Percentiles rank a stretch among this genome's conserved stretches.
phyloP scores from a whole-genome alignment of 2,113 vertebrate genomes.

The Pavo muticus region DNA sequence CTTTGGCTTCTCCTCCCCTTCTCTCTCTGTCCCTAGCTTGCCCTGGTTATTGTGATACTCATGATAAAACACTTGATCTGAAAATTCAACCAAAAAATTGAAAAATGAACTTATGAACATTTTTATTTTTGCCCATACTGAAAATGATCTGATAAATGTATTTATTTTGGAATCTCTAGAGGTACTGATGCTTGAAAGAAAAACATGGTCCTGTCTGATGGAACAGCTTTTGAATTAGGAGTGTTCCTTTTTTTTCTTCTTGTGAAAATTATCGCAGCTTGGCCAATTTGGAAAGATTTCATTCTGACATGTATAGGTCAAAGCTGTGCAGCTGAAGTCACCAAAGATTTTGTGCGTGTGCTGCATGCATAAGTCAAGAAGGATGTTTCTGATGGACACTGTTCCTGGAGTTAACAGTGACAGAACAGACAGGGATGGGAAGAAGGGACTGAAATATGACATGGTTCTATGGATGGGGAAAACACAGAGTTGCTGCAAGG shows the following conservation, averaged over 20 bases:
- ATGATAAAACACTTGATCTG: background rate
- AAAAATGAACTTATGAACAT: background rate
- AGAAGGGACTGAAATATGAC: background rate
- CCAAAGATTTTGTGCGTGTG: background rate
- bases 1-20: background rate
- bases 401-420: background rate
- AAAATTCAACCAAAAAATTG: background rate
- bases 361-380: background rate
- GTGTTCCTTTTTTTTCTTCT: background rate
- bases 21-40: background rate
- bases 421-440: background rate
- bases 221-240: background rate
- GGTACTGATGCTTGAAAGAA: background rate
- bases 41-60: background rate
- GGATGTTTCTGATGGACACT: background rate
- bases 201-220: background rate
- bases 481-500: background rate
- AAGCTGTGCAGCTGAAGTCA: background rate
- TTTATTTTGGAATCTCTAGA: background rate
- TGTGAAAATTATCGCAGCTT: background rate
- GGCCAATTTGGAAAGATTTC: background rate
- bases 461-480: accelerated
- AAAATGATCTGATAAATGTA: background rate
- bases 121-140: background rate
- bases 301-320: background rate